Percentiles rank a stretch among this genome's conserved stretches.
Evolutionary conservation across 2,888 invertebrate genomes (phyloP).

Genomic region (Diarsia mendica): DNA sequence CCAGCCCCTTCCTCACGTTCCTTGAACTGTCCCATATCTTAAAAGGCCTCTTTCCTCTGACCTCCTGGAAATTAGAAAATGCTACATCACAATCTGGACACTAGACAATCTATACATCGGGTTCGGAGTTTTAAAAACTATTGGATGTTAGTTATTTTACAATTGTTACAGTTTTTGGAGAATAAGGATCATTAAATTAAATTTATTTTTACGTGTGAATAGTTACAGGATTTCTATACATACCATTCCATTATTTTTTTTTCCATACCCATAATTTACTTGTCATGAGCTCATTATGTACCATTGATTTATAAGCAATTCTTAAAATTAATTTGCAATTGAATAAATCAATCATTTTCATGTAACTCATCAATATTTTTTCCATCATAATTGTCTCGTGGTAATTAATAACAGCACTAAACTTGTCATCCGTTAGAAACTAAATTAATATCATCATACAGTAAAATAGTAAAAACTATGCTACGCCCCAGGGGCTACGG

Average conservation of each 20-base stretch:
- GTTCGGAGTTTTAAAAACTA: not conserved
- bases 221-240: constrained; percentile 41
- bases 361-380: constrained; percentile 5
- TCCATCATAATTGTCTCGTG: constrained; percentile 9
- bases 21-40: constrained; percentile 99
- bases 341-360: constrained; percentile 25
- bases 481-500: constrained; percentile 73
- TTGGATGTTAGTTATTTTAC: not conserved
- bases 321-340: constrained; percentile 24
- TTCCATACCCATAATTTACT: constrained; percentile 47
- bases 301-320: constrained; percentile 16
- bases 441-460: constrained; percentile 53
- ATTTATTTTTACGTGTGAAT: constrained; percentile 1
- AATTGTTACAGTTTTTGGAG: not conserved
- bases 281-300: constrained; percentile 36
- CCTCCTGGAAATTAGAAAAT: constrained; percentile 92
- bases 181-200: not conserved
- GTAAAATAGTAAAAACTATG: constrained; percentile 53
- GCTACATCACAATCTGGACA: constrained; percentile 53
- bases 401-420: constrained; percentile 35
- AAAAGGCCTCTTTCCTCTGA: constrained; percentile 98
- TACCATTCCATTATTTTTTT: constrained; percentile 64
- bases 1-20: constrained; percentile 97
- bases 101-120: not conserved
- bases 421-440: constrained; percentile 47